A percentile compares a stretch with the other conserved stretches of the same genome.
Evolutionary conservation across 23 tunicate species (phyloP).

Genomic region (Styela clava): DNA sequence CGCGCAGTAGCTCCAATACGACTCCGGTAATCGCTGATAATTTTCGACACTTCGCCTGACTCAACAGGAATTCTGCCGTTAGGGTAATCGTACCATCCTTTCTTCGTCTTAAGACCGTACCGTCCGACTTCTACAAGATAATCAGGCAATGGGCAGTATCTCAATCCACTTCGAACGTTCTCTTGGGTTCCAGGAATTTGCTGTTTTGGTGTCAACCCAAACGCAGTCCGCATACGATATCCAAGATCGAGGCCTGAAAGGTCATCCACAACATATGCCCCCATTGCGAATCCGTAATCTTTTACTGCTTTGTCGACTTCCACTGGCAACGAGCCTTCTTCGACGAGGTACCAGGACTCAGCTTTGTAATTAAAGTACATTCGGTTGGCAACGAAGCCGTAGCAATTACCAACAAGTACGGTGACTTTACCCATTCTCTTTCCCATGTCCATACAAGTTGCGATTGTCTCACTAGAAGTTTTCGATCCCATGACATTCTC

Average conservation of each 20-base stretch:
- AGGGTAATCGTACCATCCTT: conserved; percentile 80
- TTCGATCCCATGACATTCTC: conserved; percentile 60
- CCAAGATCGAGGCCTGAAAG: conserved; percentile 74
- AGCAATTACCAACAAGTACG: conserved; percentile 89
- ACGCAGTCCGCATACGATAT: conserved; percentile 28
- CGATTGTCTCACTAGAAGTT: conserved; percentile 58
- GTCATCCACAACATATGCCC: conserved; percentile 70
- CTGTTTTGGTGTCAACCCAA: conserved; percentile 42
- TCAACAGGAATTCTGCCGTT: conserved; percentile 9
- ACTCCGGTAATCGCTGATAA: conserved; percentile 49
- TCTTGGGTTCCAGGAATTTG: conserved; percentile 54
- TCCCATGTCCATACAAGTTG: conserved; percentile 82
- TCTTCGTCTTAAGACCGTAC: conserved; percentile 54
- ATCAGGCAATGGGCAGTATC: conserved; percentile 63
- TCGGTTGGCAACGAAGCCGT: conserved; percentile 71
- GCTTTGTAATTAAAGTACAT: conserved; percentile 53
- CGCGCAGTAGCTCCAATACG: conserved; percentile 28
- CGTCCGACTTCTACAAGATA: conserved; percentile 61
- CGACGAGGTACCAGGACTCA: conserved; percentile 63
- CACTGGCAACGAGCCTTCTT: conserved; percentile 83
- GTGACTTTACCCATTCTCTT: conserved; percentile 49
- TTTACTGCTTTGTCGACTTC: conserved; percentile 53
- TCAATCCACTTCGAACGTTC: conserved; percentile 32
- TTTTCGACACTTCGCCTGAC: conserved; percentile 40
- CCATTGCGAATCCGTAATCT: conserved; percentile 91